Conservation (phyloP, 2,797 vertebrate species). For the Gobionotothen gibberifrons region DNA sequence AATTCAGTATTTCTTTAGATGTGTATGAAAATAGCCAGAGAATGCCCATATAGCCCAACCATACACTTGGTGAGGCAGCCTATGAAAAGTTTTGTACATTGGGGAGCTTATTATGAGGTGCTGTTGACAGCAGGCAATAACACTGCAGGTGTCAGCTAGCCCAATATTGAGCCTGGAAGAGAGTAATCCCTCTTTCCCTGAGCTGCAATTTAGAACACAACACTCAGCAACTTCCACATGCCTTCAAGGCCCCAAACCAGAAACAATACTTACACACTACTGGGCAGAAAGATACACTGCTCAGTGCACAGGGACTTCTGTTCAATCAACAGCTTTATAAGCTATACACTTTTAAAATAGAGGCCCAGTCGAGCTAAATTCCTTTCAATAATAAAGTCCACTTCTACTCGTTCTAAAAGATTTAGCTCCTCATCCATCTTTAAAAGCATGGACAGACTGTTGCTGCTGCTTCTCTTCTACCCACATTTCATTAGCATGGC, state of each 20-base stretch:
- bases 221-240: slow-evolving; percentile 45
- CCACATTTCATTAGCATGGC: not conserved
- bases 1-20: not conserved
- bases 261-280: slow-evolving; percentile 46
- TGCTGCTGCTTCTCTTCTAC: not conserved
- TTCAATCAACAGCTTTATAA: slow-evolving; percentile 10
- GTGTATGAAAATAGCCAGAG: not conserved
- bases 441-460: not conserved
- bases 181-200: slow-evolving; percentile 58
- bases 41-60: slow-evolving; percentile 1
- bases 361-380: not conserved
- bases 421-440: not conserved
- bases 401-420: not conserved
- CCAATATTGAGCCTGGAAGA: slow-evolving; percentile 55
- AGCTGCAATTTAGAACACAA: slow-evolving; percentile 53
- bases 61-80: slow-evolving; percentile 1
- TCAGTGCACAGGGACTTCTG: slow-evolving; percentile 17
- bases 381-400: not conserved
- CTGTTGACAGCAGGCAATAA: slow-evolving; percentile 62
- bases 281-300: slow-evolving; percentile 25
- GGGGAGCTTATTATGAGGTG: slow-evolving; percentile 66
- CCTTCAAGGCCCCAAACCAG: slow-evolving; percentile 32
- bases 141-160: slow-evolving; percentile 67
- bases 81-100: slow-evolving; percentile 52
- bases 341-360: slow-evolving; percentile 9